These are phyloP conservation scores for Drosophila kuntzei DNA, from an alignment of 2,888 invertebrate genomes.

Conservation along the genomic window DNA sequence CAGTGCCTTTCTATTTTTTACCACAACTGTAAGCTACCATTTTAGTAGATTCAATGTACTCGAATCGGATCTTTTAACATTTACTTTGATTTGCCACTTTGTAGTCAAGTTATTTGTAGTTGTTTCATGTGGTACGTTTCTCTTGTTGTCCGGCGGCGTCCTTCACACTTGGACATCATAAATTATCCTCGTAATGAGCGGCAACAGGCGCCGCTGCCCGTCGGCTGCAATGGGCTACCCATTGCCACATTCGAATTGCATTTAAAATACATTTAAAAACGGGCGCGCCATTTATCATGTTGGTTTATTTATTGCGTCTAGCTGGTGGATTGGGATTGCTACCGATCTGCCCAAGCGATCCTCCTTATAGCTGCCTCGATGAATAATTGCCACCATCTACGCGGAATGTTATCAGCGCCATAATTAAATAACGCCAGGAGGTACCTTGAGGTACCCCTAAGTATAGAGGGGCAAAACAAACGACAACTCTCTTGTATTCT, in stretches of 20 bases:
- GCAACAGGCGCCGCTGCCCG: constrained; percentile 74
- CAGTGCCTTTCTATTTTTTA: neutral
- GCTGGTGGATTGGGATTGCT: constrained; percentile 59
- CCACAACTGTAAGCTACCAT: neutral
- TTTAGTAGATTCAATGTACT: constrained; percentile 1
- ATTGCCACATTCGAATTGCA: constrained; percentile 78
- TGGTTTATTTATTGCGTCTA: constrained; percentile 82
- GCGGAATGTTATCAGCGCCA: constrained; percentile 85
- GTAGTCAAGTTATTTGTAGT: constrained; percentile 14
- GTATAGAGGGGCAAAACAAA: constrained; percentile 2
- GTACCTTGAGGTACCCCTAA: constrained; percentile 36
- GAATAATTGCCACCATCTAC: constrained; percentile 85
- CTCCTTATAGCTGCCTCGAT: constrained; percentile 67
- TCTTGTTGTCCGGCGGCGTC: constrained; percentile 64
- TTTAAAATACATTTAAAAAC: constrained; percentile 80
- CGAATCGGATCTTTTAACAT: constrained; percentile 19
- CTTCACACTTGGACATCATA: constrained; percentile 80
- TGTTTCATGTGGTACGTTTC: constrained; percentile 48
- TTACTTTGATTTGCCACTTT: constrained; percentile 40
- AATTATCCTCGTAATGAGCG: constrained; percentile 82
- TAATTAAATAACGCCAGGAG: constrained; percentile 86
- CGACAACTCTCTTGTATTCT: constrained; percentile 16
- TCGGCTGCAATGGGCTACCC: constrained; percentile 59
- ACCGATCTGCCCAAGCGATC: constrained; percentile 56
- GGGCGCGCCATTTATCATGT: constrained; percentile 83